phyloP scores from a whole-genome alignment of 2,888 invertebrate species.

The Podabrus alpinus region DNA sequence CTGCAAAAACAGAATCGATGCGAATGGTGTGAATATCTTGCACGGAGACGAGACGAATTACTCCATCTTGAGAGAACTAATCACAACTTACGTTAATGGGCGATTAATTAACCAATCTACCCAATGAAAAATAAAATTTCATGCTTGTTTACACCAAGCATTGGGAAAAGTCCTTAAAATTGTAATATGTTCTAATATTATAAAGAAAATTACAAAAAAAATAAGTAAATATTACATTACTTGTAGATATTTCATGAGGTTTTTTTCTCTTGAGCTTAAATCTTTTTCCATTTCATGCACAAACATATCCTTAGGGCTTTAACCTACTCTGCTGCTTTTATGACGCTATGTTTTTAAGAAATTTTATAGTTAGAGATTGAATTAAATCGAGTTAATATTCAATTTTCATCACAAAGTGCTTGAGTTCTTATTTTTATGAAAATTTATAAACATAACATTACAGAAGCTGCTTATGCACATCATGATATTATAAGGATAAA shows the following conservation, averaged over 20 bases:
- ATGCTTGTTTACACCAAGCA: too few relatives aligned
- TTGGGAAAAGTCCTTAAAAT: too few relatives aligned
- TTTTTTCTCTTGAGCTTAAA: neutral
- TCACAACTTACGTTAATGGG: too few relatives aligned
- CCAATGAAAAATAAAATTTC: too few relatives aligned
- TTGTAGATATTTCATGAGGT: neutral
- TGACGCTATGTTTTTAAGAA: neutral
- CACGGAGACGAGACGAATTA: too few relatives aligned
- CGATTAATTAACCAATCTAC: too few relatives aligned
- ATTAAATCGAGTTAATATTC: neutral
- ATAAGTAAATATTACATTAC: neutral
- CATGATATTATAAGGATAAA: neutral
- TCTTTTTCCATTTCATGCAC: neutral
- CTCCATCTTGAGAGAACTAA: too few relatives aligned
- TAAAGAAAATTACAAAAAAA: neutral
- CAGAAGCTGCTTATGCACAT: neutral
- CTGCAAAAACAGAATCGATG: too few relatives aligned
- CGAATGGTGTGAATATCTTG: too few relatives aligned
- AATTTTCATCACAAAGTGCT: neutral
- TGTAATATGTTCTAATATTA: neutral
- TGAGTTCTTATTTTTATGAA: neutral
- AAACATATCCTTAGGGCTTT: neutral
- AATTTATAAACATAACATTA: neutral
- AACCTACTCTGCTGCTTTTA: neutral
- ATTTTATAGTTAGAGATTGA: neutral